Conservation (phyloP, 1,140 invertebrate genomes). For the Colletes latitarsis region DNA sequence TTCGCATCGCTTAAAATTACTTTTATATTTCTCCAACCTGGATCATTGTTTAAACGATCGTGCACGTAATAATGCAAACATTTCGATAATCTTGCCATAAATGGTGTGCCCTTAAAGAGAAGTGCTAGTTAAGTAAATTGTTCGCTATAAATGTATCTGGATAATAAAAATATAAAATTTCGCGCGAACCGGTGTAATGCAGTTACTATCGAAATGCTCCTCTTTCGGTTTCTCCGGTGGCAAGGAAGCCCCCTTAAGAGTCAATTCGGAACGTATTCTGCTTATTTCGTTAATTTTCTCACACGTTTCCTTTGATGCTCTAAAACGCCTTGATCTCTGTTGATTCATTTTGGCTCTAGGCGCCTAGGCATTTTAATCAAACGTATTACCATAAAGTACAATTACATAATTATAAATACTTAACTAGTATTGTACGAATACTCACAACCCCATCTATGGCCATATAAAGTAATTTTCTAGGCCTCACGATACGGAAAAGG, state of each 20-base stretch:
- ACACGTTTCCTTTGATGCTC: constrained; percentile 96
- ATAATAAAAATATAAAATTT: not conserved
- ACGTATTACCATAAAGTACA: not conserved
- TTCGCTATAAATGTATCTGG: not conserved
- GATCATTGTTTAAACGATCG: constrained; percentile 95
- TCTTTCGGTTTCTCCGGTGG: constrained; percentile 95
- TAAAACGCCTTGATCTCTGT: constrained; percentile 97
- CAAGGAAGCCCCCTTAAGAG: constrained; percentile 88
- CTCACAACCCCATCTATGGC: constrained; percentile 99
- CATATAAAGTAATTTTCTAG: constrained; percentile 98
- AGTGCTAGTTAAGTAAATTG: not conserved
- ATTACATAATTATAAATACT: constrained; percentile 15
- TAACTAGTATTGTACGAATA: constrained; percentile 45
- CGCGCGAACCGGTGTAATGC: constrained; percentile 93
- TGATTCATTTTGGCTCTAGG: constrained; percentile 99
- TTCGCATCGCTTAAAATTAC: constrained; percentile 99
- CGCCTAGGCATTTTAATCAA: constrained; percentile 83
- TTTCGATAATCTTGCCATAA: constrained; percentile 96
- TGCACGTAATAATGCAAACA: constrained; percentile 99
- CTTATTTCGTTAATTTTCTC: constrained; percentile 95
- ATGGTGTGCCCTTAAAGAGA: constrained; percentile 91
- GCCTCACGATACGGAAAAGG: constrained; percentile 96
- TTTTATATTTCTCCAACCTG: constrained; percentile 97
- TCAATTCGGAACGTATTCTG: constrained; percentile 88
- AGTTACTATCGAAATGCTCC: constrained; percentile 98